Evolutionary conservation across 2,888 invertebrate genomes (phyloP).

Genomic region (Thalpophila matura): DNA sequence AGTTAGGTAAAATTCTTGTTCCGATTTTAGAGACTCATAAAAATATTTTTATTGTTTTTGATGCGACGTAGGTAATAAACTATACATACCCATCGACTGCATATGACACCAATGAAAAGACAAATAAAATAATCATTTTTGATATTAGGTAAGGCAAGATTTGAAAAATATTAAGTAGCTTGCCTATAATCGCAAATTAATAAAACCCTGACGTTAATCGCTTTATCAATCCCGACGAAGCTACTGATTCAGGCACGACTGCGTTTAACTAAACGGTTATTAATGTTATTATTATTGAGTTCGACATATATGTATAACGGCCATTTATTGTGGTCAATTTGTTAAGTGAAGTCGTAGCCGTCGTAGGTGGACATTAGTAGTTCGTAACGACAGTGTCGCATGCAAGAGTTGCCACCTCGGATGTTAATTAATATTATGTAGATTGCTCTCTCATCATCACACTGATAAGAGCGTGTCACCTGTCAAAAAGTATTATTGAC

Average conservation of each 20-base stretch:
- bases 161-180: neutral
- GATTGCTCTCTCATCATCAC: conserved; percentile 63
- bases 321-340: conserved; percentile 80
- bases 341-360: conserved; percentile 82
- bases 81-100: neutral
- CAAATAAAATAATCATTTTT: no score
- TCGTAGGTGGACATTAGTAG: conserved; percentile 78
- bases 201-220: neutral
- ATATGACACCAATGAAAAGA: no score
- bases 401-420: conserved; percentile 71
- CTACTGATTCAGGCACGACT: conserved; percentile 10
- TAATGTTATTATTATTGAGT: conserved; percentile 49
- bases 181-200: neutral
- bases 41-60: no score
- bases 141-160: neutral
- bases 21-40: neutral
- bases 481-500: conserved; percentile 12
- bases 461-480: conserved; percentile 31
- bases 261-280: conserved; percentile 44
- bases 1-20: conserved; percentile 1
- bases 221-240: conserved; percentile 17
- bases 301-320: conserved; percentile 48
- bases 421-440: conserved; percentile 76
- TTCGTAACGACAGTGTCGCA: conserved; percentile 83
- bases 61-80: neutral